Conservation (phyloP, 2,113 vertebrate genomes). For the Nannobrachium achirus region DNA sequence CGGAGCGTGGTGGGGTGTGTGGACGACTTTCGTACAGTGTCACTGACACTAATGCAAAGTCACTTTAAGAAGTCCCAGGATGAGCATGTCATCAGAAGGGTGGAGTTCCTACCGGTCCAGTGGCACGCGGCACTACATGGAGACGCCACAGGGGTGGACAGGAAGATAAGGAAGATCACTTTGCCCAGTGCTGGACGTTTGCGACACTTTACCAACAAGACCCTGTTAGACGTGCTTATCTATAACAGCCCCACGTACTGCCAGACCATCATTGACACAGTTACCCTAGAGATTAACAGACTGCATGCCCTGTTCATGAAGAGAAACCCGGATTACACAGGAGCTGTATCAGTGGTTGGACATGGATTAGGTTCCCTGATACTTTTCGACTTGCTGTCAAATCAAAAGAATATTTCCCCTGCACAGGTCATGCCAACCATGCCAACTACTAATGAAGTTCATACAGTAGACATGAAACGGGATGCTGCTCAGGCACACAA, state of each 20-base stretch:
- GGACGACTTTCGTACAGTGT: conserved; percentile 95
- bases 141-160: conserved; percentile 95
- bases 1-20: conserved; percentile 96
- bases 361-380: conserved; percentile 97
- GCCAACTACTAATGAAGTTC: conserved; percentile 74
- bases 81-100: conserved; percentile 85
- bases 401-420: conserved; percentile 85
- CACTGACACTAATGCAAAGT: conserved; percentile 93
- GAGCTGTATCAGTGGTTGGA: conserved; percentile 89
- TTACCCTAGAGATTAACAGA: conserved; percentile 90
- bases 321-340: conserved; percentile 92
- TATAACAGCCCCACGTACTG: conserved; percentile 99
- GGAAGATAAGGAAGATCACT: conserved; percentile 90
- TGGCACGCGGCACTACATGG: conserved; percentile 95
- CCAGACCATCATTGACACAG: conserved; percentile 96
- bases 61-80: conserved; percentile 91
- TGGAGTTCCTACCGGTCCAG: conserved; percentile 96
- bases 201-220: conserved; percentile 98
- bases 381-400: conserved; percentile 94
- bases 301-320: conserved; percentile 87
- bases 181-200: conserved; percentile 93
- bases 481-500: conserved; percentile 56
- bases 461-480: conserved; percentile 61
- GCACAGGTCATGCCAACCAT: conserved; percentile 33
- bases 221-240: conserved; percentile 93